These are phyloP conservation scores for Candoia aspera DNA, from an alignment of 2,113 vertebrate species.

Conservation along the genomic window DNA sequence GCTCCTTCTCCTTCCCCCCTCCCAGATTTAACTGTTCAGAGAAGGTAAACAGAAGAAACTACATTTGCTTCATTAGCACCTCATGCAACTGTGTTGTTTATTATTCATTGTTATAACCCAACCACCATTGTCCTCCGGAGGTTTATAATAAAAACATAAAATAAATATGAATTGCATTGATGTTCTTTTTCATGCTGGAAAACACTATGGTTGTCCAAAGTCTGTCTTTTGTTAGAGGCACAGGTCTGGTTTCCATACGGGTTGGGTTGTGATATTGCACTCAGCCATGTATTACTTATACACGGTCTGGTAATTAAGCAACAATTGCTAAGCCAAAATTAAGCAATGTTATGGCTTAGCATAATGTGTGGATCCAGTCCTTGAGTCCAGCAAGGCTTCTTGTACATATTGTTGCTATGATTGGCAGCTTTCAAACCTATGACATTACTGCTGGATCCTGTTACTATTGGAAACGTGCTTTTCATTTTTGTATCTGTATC, in stretches of 20 bases:
- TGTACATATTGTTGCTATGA: background rate
- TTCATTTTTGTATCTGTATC: background rate
- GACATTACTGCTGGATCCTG: background rate
- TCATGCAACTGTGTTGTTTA: background rate
- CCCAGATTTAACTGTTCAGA: background rate
- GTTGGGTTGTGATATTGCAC: background rate
- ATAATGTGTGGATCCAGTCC: background rate
- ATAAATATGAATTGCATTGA: background rate
- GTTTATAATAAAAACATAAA: background rate
- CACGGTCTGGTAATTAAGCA: background rate
- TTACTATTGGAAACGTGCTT: background rate
- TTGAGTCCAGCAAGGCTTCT: background rate
- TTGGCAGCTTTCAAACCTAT: background rate
- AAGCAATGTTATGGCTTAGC: background rate
- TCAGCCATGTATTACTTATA: background rate
- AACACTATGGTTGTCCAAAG: background rate
- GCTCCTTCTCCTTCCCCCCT: background rate
- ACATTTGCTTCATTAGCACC: background rate
- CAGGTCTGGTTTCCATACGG: background rate
- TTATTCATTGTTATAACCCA: background rate
- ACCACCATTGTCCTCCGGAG: background rate
- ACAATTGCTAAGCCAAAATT: background rate
- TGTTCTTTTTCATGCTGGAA: background rate
- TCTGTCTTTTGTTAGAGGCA: background rate
- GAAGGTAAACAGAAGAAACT: background rate